Conservation (phyloP, 2,888 invertebrate genomes). For the Pyrrhosoma nymphula region DNA sequence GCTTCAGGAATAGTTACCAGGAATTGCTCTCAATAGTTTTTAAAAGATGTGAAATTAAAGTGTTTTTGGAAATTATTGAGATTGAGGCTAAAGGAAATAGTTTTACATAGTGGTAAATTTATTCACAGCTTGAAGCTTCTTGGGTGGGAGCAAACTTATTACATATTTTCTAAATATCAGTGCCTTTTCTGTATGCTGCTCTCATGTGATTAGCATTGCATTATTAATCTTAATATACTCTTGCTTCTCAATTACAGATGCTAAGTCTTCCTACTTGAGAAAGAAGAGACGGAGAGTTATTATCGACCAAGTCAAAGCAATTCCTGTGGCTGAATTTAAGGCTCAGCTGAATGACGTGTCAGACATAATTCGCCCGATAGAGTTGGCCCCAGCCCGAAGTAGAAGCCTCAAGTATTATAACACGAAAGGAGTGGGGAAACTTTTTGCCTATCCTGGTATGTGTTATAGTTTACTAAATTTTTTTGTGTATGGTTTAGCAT, state of each 20-base stretch:
- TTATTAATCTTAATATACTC: no score
- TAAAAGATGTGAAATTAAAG: no score
- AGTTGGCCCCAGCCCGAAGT: conserved; percentile 69
- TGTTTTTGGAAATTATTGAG: no score
- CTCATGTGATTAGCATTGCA: no score
- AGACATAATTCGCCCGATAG: conserved; percentile 69
- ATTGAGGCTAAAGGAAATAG: no score
- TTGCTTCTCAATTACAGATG: not conserved
- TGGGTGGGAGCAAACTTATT: no score
- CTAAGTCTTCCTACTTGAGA: conserved; percentile 57
- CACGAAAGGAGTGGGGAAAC: conserved; percentile 68
- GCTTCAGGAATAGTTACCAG: no score
- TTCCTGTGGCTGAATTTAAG: conserved; percentile 70
- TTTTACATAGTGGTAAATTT: no score
- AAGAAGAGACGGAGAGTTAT: conserved; percentile 62
- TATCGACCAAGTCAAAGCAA: conserved; percentile 64
- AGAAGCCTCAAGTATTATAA: conserved; percentile 67
- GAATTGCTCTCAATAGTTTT: no score
- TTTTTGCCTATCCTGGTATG: conserved; percentile 57
- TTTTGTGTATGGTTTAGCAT: not conserved
- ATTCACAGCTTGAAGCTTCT: no score
- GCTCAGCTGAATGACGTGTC: conserved; percentile 70
- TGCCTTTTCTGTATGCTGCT: no score
- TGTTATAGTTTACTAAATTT: not conserved
- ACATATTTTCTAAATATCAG: no score